Conservation (phyloP, 2,797 vertebrate genomes). For the Esox lucius region DNA sequence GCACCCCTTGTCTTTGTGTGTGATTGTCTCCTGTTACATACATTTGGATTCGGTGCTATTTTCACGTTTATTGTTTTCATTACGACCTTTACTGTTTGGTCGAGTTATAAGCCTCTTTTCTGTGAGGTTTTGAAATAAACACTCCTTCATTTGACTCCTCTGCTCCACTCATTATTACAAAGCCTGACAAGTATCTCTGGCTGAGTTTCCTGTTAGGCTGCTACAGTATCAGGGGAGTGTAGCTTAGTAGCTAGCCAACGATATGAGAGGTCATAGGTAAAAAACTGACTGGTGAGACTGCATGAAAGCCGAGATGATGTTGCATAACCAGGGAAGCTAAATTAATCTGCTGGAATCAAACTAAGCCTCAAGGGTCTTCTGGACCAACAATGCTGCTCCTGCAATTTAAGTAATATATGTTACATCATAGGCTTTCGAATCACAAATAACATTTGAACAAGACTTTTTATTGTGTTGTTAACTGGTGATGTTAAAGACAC, state of each 20-base stretch:
- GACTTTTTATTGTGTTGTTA: constrained; percentile 46
- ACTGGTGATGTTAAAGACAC: constrained; percentile 26
- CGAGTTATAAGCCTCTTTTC: not conserved
- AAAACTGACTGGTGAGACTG: constrained; percentile 55
- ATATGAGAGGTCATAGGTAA: constrained; percentile 67
- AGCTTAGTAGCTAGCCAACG: constrained; percentile 59
- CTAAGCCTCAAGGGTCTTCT: constrained; percentile 56
- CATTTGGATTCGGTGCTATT: too few species aligned
- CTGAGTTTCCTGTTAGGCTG: constrained; percentile 52
- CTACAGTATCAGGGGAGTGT: constrained; percentile 46
- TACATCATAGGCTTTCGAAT: constrained; percentile 61
- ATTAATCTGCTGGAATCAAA: constrained; percentile 72
- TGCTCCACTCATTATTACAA: constrained; percentile 23
- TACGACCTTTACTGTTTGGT: too few species aligned
- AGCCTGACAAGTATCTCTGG: constrained; percentile 23
- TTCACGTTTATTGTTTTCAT: too few species aligned
- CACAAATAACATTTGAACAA: constrained; percentile 56
- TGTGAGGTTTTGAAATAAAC: constrained; percentile 5
- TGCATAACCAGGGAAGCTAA: constrained; percentile 68
- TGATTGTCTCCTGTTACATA: too few species aligned
- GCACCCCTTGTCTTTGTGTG: too few species aligned
- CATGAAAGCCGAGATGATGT: constrained; percentile 67
- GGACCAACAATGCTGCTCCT: constrained; percentile 67
- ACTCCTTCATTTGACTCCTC: constrained; percentile 24
- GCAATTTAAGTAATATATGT: constrained; percentile 66